These are phyloP conservation scores for Sinelater perroti DNA, from an alignment of 2,888 invertebrate genomes.

Conservation along the genomic window DNA sequence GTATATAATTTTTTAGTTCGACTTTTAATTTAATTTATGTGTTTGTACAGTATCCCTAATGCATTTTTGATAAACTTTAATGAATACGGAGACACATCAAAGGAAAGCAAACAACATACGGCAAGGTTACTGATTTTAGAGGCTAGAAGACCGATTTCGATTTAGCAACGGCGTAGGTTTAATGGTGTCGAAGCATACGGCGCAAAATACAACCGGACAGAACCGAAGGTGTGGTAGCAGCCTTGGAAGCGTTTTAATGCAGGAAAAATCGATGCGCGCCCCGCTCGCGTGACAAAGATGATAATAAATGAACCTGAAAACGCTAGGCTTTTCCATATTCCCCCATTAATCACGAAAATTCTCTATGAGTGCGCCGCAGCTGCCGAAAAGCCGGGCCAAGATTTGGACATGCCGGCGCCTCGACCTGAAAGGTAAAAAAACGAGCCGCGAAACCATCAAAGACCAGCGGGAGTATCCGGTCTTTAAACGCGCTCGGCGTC, in stretches of 20 bases:
- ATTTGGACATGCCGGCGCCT: no score
- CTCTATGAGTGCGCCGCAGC: slow-evolving; percentile 43
- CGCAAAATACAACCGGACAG: slow-evolving; percentile 30
- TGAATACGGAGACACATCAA: no score
- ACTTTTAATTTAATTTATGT: no score
- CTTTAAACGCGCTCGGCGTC: slow-evolving; percentile 27
- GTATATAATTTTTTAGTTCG: no score
- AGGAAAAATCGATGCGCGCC: slow-evolving; percentile 55
- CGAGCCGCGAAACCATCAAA: slow-evolving; percentile 6
- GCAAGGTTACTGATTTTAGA: no score
- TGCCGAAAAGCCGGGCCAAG: no score
- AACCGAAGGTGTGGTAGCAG: slow-evolving; percentile 50
- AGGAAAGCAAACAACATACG: no score
- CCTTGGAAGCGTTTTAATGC: slow-evolving; percentile 48
- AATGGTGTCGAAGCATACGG: no score
- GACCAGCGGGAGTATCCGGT: slow-evolving; percentile 19
- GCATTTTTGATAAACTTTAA: no score
- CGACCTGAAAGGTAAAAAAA: slow-evolving; percentile 3
- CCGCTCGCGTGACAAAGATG: slow-evolving; percentile 55
- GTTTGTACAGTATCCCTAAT: no score
- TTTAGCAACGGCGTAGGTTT: no score
- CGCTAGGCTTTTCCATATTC: slow-evolving; percentile 44
- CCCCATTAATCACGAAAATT: slow-evolving; percentile 47
- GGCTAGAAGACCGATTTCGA: no score
- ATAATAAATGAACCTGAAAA: slow-evolving; percentile 54